Base-by-base conservation (phyloP, 1,140 invertebrate species). In the Prorops nasuta region DNA sequence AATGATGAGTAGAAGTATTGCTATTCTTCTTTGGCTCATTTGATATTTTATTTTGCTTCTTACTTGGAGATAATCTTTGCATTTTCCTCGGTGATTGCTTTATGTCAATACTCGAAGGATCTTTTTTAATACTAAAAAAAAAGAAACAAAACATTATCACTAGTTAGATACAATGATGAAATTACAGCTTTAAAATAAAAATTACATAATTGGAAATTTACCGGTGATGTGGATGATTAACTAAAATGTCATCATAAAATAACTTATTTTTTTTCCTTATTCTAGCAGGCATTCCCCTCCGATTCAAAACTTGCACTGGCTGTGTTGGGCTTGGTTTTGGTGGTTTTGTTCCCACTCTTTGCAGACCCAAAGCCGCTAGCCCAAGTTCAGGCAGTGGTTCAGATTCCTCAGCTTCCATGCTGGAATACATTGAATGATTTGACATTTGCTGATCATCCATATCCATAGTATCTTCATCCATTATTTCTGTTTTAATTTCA, bases 221-320 rank as follows among this genome's bases (percentile, higher is more conserved):
- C 72, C 75, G 71, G 32, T 77, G 83, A 58, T 87, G 87, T 49
- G 82, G 84, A 64, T 86, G 87, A 74, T 90, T 94, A 31, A 94
- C 87, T 64, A 94, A 85, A 67, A 94, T 89, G 77, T 96, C 92
- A 78, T 95, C 92, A 76, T 87, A 94, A 72, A 95, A 94, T 37
- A 94, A 79, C 64, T 85, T 85, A 73, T 96, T 96, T 66, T 91
- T 91, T 72, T 95, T 96, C 41, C 92, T 80, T 45, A 94, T 93
- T 51, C 93, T 81, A 2, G 89, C 89, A 40, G 93, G 92, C 87
- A 91, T 92, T 37, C 91, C 91, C 69, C 91, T 81, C 8, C 89
- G 84, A 73, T 93, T 93, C 2, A 93, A 71, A 46, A 88, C 85
- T 67, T 88, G 86, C 8, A 87, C 80, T 1, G 86, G 87, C 63